Base-by-base conservation (phyloP, 2,797 vertebrate species). In the Eulemur coronatus region DNA sequence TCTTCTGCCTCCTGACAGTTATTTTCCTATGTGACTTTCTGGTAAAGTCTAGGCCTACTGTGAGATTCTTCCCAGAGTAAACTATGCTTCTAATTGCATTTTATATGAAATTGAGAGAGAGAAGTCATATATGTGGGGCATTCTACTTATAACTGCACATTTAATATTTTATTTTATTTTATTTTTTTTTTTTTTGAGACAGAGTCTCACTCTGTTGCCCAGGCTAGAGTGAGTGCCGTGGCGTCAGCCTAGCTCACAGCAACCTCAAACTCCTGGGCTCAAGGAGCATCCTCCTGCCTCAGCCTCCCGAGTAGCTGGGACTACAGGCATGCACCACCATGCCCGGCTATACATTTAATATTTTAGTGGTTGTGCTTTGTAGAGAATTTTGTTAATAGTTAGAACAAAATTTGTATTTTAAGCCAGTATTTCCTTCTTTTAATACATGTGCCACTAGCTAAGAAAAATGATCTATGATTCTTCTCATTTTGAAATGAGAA, bases 401-500 rank as follows among this genome's bases (percentile, higher is more conserved):
- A 81, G 43, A 94, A 91, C 28, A 7, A 96, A 89, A 92, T 59
- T 75, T 50, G n/a, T 30, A 91, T 95, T 94, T 95, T 95, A 94
- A 93, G 30, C 9, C 14, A 79, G 14, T 67, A 70, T 89, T 96
- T 94, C 48, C 70, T 95, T 52, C 67, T 92, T 85, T 86, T 46
- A 72, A 89, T 88, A 26, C 92, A 79, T 94, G 26, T 93, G 28
- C 57, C 72, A 63, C 48, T 91, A 87, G 28, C 12, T 84, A 30
- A 94, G 75, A 76, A 94, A 86, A 96, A 33, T 89, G 48, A 76
- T 69, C 84, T 93, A 76, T 93, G 80, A 91, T 84, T 59, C 46
- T 79, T 97, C 84, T 97, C 63, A 93, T 94, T 94, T 81, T 87
- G 93, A 91, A 89, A 92, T 81, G 76, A 94, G 59, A 95, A 93